Conservation (phyloP, 53 echinoderm and acorn worm genomes). For the Zoroaster sp. region DNA sequence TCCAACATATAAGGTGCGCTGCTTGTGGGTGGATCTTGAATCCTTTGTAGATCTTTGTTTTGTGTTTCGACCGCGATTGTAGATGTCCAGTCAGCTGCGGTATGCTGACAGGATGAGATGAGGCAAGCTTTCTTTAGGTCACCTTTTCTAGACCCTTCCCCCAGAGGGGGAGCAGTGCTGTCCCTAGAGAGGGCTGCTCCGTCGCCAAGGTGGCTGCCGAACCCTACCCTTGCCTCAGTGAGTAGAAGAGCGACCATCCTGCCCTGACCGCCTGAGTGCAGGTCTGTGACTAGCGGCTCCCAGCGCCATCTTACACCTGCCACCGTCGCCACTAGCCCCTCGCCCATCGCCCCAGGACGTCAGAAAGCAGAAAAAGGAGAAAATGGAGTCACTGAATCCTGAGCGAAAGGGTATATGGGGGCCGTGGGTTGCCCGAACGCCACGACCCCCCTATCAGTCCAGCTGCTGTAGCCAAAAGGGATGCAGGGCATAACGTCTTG, state of each 20-base stretch:
- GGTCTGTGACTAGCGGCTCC: constrained; percentile 9
- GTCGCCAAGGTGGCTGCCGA: neutral
- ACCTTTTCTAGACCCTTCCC: constrained; percentile 26
- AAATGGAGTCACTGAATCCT: constrained; percentile 8
- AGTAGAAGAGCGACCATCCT: neutral
- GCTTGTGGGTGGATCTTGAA: neutral
- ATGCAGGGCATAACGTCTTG: neutral
- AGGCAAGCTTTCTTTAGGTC: constrained; percentile 18
- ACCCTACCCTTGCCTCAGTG: neutral
- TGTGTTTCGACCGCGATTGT: neutral
- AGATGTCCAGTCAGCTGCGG: constrained; percentile 42
- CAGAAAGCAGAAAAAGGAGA: neutral
- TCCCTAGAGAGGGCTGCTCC: constrained; percentile 2
- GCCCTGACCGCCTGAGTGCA: constrained; percentile 27
- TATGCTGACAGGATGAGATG: neutral
- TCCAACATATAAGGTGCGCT: constrained; percentile 4
- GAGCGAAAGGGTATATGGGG: neutral
- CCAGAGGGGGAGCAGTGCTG: constrained; percentile 10
- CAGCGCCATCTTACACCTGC: constrained; percentile 29
- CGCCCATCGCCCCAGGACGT: constrained; percentile 3
- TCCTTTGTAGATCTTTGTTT: neutral
- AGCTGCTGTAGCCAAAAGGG: neutral
- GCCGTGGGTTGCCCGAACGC: neutral
- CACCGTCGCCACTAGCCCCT: constrained; percentile 11
- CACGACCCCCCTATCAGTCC: neutral